These are phyloP conservation scores for Miniopterus natalensis DNA, from an alignment of 2,113 vertebrate species.

Conservation along the genomic window DNA sequence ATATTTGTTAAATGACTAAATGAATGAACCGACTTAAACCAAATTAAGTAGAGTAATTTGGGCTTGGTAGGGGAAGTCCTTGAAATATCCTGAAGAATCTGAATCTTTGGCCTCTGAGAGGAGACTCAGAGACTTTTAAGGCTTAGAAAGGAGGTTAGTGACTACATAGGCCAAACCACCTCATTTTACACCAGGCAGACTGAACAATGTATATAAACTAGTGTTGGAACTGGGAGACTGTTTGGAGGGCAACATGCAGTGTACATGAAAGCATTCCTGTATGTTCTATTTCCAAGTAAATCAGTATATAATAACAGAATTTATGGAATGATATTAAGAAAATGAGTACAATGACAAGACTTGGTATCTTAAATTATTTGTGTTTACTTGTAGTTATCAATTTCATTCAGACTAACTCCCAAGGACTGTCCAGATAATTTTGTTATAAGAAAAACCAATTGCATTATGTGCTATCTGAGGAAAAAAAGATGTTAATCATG, in stretches of 20 bases:
- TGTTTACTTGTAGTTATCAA: background rate
- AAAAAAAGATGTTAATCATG: background rate
- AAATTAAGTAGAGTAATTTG: background rate
- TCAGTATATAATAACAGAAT: background rate
- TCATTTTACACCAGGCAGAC: background rate
- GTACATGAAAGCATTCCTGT: background rate
- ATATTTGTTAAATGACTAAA: background rate
- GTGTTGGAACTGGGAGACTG: background rate
- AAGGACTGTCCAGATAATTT: background rate
- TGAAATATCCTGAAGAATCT: slow-evolving; percentile 21
- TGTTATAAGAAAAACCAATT: background rate
- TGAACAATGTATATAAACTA: background rate
- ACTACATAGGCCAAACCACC: background rate
- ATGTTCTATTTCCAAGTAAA: background rate
- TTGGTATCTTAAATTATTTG: slow-evolving; percentile 27
- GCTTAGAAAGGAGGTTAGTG: slow-evolving; percentile 5
- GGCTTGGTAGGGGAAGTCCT: background rate
- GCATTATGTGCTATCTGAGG: background rate
- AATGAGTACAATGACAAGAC: background rate
- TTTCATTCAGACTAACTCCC: slow-evolving; percentile 31
- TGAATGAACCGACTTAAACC: background rate
- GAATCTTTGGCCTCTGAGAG: background rate
- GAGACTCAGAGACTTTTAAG: background rate
- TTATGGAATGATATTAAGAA: background rate
- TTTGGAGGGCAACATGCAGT: background rate